Evolutionary conservation across 1,140 invertebrate genomes (phyloP), one percentile per base, ranked within the genome.

Genomic region (Oryzaephilus surinamensis): DNA sequence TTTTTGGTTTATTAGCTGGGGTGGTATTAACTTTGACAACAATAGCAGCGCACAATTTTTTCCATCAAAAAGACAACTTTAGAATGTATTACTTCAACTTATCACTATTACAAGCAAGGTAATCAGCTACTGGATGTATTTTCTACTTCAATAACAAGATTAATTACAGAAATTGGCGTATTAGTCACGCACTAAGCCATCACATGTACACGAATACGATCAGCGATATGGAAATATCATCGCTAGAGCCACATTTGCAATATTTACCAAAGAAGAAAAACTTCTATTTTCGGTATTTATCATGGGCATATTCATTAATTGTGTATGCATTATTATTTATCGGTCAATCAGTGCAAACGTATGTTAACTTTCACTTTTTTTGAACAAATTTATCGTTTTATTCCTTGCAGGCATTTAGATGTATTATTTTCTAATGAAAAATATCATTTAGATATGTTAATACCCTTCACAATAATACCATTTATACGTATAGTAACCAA

Each of bases 31-130:
- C 64, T 15, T 71, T 75, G 55, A 63, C 72, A 0, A 60, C 65
- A 8, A 67, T 79, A 17, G 67, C 65, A 13, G 73, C 74, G 0
- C 87, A 92, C 54, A 92, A 91, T 60, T 92, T 83, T 54, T 78
- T 89, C 31, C 87, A 92, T 55, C 70, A 77, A 50, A 71, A 68
- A 13, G 77, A 90, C 52, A 87, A 74, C 53, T 87, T 83, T 69
- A 72, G 86, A 28, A 86, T 86, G 77, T 86, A 83, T 52, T 74
- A 83, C 23, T 84, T 83, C 40, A 80, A 89, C 52, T 57, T 91
- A 8, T 63, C 66, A 17, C 53, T 77, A 32, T 57, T 11, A 14
- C n/a, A 7, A 26, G 14, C 16, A 24, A 20, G 28, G 3, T 16
- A 17, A n/a, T n/a, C n/a, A n/a, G 21, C 31, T 29, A 12, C 37